phyloP scores from a whole-genome alignment of 2,888 invertebrate species.

The Heliothis peltigera region DNA sequence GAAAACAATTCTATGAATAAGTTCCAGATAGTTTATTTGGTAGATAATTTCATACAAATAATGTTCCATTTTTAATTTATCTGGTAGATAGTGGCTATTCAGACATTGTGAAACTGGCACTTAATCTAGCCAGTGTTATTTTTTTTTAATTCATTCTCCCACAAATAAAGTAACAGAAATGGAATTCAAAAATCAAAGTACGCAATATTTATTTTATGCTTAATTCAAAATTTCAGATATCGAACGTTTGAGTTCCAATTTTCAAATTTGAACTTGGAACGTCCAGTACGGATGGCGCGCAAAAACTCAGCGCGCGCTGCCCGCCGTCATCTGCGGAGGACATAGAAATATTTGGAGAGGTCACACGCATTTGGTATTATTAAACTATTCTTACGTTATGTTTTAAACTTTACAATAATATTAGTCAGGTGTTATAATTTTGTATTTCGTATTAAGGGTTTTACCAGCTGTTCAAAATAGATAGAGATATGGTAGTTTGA shows the following conservation, averaged over 20 bases:
- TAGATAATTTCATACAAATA: no score
- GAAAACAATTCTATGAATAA: no score
- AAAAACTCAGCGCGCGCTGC: constrained; percentile 88
- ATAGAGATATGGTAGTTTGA: no score
- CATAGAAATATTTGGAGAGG: constrained; percentile 69
- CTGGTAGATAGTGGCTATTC: no score
- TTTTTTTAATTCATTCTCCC: constrained; percentile 4
- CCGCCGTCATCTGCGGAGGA: constrained; percentile 84
- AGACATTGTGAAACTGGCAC: no score
- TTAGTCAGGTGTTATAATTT: not conserved
- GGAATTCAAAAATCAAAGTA: constrained; percentile 54
- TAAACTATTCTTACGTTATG: not conserved
- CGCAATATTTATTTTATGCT: constrained; percentile 75
- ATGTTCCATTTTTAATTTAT: no score
- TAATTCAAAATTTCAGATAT: constrained; percentile 87
- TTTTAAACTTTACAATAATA: no score
- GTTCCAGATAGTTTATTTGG: no score
- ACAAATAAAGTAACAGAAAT: constrained; percentile 35
- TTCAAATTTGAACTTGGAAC: constrained; percentile 90
- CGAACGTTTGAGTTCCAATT: constrained; percentile 86
- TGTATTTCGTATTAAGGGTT: not conserved
- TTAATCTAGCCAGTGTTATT: no score
- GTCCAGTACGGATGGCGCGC: constrained; percentile 88
- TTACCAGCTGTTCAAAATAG: no score
- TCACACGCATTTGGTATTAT: not conserved